These are phyloP conservation scores for Rattus norvegicus DNA, from an alignment of 2,113 vertebrate genomes.

Conservation along the genomic window GRCr8 NC_086024.1:110844501-110845000, in stretches of 20 bases:
- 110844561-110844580: neutral
- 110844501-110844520: neutral
- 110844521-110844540: neutral
- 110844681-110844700: neutral
- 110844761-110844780: neutral
- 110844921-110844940: neutral
- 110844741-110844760: neutral
- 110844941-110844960: neutral
- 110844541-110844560: slow-evolving; percentile 10
- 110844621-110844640: neutral
- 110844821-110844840: neutral
- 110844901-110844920: neutral
- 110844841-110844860: neutral
- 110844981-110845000: neutral
- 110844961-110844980: neutral
- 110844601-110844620: neutral
- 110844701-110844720: neutral
- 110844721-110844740: neutral
- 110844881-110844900: neutral
- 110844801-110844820: slow-evolving; percentile 1
- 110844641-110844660: neutral
- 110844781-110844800: neutral
- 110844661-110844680: neutral
- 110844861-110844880: slow-evolving; percentile 23
- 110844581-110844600: neutral